phyloP scores from a whole-genome alignment of 2,113 vertebrate species.

The Daphoenositta chrysoptera region DNA sequence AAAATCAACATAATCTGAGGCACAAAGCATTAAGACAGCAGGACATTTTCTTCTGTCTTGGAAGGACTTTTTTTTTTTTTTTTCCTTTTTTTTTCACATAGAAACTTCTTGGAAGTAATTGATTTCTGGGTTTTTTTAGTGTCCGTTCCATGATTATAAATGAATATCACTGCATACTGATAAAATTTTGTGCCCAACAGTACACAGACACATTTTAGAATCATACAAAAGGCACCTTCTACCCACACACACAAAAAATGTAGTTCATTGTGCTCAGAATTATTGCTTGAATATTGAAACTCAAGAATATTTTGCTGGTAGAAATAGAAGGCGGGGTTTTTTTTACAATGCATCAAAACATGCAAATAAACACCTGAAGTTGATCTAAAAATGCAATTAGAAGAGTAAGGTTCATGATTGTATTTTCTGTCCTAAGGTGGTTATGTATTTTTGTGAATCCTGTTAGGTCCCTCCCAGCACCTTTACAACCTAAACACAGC shows the following conservation, averaged over 20 bases:
- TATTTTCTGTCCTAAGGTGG: not conserved
- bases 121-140: not conserved
- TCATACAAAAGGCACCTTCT: not conserved
- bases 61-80: fast-evolving
- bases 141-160: not conserved
- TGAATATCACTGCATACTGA: not conserved
- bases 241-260: not conserved
- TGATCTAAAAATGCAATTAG: not conserved
- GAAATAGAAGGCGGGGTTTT: not conserved
- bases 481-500: not conserved
- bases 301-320: not conserved
- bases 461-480: not conserved
- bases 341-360: not conserved
- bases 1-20: not conserved
- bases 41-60: not conserved
- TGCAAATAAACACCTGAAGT: not conserved
- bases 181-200: not conserved
- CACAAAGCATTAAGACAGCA: not conserved
- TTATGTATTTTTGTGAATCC: not conserved
- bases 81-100: fast-evolving
- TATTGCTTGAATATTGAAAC: not conserved
- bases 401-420: not conserved
- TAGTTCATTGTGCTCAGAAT: not conserved
- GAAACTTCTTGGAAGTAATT: not conserved
- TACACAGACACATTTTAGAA: not conserved